These are phyloP conservation scores for Calosoma granatense DNA, from an alignment of 1,140 invertebrate genomes.

Conservation along the genomic window DNA sequence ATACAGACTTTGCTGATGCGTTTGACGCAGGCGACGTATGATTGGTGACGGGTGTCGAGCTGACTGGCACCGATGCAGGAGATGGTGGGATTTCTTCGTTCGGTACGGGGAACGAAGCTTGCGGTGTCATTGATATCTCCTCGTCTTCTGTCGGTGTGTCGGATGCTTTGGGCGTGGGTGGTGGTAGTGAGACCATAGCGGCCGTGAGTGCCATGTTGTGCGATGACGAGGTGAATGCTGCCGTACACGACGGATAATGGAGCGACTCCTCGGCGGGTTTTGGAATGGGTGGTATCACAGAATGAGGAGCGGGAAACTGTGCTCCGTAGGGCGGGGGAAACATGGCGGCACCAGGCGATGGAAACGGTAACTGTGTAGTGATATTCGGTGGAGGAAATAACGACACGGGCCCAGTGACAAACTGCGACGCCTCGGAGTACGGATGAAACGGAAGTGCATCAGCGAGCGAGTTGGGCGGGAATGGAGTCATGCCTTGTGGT, in stretches of 20 bases:
- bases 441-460: constrained; percentile 41
- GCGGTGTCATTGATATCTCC: constrained; percentile 28
- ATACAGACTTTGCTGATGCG: constrained; percentile 24
- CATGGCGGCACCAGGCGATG: constrained; percentile 47
- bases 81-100: constrained; percentile 16
- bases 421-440: constrained; percentile 42
- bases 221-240: constrained; percentile 64
- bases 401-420: constrained; percentile 42
- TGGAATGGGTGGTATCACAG: constrained; percentile 40
- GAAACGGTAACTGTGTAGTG: constrained; percentile 48
- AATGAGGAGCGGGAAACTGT: constrained; percentile 43
- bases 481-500: constrained; percentile 36
- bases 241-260: constrained; percentile 46
- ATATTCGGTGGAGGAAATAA: constrained; percentile 47
- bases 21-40: constrained; percentile 28
- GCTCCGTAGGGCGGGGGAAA: constrained; percentile 50
- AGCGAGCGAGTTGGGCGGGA: constrained; percentile 28
- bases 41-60: constrained; percentile 15
- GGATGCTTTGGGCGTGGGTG: constrained; percentile 27
- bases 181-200: constrained; percentile 50
- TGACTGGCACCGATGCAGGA: constrained; percentile 17
- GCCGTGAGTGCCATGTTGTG: constrained; percentile 67
- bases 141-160: constrained; percentile 24
- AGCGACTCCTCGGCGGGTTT: constrained; percentile 44
- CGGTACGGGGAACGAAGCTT: constrained; percentile 33